phyloP scores from a whole-genome alignment of 2,113 vertebrate species.

The Anhinga rufa region DNA sequence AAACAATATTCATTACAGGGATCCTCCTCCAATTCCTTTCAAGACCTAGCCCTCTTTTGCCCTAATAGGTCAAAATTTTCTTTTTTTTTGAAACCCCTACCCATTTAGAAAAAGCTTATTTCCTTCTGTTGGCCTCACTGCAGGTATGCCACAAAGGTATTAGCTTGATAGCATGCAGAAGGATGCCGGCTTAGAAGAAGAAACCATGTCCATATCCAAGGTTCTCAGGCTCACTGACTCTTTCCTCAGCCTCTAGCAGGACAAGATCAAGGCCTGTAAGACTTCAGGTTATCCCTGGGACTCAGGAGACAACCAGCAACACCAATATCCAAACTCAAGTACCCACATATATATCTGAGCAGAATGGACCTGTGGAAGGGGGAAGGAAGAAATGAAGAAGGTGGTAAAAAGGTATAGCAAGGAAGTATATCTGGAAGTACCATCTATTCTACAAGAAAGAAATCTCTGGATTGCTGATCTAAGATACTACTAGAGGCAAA shows the following conservation, averaged over 20 bases:
- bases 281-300: neutral
- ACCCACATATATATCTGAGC: neutral
- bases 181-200: neutral
- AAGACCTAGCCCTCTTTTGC: neutral
- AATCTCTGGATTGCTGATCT: neutral
- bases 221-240: neutral
- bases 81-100: neutral
- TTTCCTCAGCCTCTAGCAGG: neutral
- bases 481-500: neutral
- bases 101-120: neutral
- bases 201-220: neutral
- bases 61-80: neutral
- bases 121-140: neutral
- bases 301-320: neutral
- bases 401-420: neutral
- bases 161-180: neutral
- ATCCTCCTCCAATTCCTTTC: neutral
- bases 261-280: neutral
- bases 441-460: neutral
- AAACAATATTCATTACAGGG: neutral
- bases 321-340: neutral
- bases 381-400: neutral
- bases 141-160: neutral
- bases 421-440: neutral
- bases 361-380: fast-evolving